Conservation (phyloP, 2,888 invertebrate genomes). For the Cecidostiba fungosa region DNA sequence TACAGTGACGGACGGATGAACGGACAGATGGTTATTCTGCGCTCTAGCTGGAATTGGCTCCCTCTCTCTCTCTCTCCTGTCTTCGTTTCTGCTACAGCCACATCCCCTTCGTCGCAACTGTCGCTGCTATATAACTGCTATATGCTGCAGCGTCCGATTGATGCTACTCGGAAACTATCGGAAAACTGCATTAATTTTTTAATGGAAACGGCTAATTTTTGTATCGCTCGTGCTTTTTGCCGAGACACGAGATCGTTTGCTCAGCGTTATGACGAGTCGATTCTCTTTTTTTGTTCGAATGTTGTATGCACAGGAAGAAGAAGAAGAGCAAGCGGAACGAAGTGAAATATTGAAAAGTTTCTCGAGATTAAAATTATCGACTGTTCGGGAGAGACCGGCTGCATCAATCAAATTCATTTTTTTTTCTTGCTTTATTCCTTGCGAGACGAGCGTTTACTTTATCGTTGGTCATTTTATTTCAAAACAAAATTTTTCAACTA, state of each 20-base stretch:
- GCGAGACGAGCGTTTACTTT: neutral
- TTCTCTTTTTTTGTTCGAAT: neutral
- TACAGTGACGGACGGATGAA: conserved; percentile 68
- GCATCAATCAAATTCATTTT: neutral
- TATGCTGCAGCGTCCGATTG: neutral
- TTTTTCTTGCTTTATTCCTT: neutral
- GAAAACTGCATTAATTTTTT: conserved; percentile 32
- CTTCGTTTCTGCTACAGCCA: neutral
- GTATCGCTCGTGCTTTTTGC: neutral
- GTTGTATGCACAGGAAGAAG: neutral
- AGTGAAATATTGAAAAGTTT: conserved; percentile 2
- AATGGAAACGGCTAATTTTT: conserved; percentile 8
- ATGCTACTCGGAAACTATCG: conserved; percentile 34
- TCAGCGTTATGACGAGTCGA: neutral
- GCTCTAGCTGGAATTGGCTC: conserved; percentile 28
- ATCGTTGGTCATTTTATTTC: neutral
- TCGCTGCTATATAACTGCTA: neutral
- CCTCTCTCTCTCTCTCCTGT: conserved; percentile 1
- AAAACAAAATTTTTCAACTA: neutral
- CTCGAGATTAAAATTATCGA: conserved; percentile 13
- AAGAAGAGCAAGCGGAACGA: neutral
- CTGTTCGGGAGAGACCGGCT: neutral
- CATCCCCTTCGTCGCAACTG: conserved; percentile 16
- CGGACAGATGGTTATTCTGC: conserved; percentile 68
- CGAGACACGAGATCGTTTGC: neutral